These are phyloP conservation scores for Sceloporus tristichus DNA, from an alignment of 2,113 vertebrate genomes.

Conservation along the genomic window DNA sequence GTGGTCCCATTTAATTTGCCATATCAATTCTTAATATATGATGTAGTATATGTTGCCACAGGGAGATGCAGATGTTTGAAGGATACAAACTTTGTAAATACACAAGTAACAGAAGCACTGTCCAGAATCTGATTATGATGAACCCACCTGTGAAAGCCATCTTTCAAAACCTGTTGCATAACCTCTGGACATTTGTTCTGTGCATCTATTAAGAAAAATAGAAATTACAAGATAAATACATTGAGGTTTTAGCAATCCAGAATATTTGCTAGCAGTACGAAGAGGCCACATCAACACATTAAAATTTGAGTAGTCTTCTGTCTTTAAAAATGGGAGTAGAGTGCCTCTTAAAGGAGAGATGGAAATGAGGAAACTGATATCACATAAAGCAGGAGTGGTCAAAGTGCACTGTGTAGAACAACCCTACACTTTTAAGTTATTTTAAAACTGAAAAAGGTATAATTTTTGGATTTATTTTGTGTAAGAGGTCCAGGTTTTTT, in stretches of 20 bases:
- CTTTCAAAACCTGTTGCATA: conserved; percentile 76
- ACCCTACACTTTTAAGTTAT: too few relatives aligned
- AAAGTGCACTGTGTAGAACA: too few relatives aligned
- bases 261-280: not conserved
- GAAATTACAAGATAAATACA: not conserved
- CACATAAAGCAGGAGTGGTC: not conserved
- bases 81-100: not conserved
- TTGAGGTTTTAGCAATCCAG: not conserved
- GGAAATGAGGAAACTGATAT: not conserved
- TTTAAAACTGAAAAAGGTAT: too few relatives aligned
- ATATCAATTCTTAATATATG: not conserved
- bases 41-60: not conserved
- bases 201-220: conserved; percentile 53
- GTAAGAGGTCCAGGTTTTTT: too few relatives aligned
- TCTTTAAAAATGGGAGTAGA: not conserved
- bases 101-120: rapidly evolving
- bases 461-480: too few relatives aligned
- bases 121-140: not conserved
- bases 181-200: conserved; percentile 64
- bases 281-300: not conserved
- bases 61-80: not conserved
- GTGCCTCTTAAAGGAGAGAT: not conserved
- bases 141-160: conserved; percentile 82
- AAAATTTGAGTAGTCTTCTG: not conserved
- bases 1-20: not conserved